Conservation (phyloP, 2,797 vertebrate species). For the Emydoidea blandingii region DNA sequence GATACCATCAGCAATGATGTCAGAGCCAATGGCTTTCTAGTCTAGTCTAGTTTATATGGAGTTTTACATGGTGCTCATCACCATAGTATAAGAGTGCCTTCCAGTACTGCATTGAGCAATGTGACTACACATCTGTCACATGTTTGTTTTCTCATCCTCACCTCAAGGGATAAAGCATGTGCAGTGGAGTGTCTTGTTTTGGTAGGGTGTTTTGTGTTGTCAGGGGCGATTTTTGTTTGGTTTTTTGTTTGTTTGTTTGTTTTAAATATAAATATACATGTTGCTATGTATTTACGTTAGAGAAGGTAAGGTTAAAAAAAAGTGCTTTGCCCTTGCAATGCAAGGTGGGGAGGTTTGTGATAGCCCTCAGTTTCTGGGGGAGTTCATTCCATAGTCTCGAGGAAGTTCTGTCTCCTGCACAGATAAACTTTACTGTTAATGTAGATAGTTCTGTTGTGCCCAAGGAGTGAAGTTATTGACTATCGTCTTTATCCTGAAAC, state of each 20-base stretch:
- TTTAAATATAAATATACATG: neutral
- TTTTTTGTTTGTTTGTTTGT: neutral
- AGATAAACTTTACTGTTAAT: neutral
- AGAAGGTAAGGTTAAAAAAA: neutral
- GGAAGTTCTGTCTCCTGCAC: neutral
- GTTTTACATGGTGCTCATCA: no score
- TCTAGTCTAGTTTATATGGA: neutral
- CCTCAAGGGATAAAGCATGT: no score
- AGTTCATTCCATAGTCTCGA: neutral
- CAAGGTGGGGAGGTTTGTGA: neutral
- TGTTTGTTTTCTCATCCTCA: no score
- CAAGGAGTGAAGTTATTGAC: neutral
- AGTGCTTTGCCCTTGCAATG: neutral
- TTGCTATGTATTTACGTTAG: neutral
- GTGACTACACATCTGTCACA: no score
- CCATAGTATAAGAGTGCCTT: no score
- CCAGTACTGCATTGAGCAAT: no score
- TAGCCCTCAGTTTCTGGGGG: neutral
- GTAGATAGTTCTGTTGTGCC: neutral
- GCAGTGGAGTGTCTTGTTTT: neutral
- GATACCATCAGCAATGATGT: accelerated
- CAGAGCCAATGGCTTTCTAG: neutral
- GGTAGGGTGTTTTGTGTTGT: neutral
- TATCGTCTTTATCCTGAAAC: neutral
- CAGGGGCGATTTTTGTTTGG: neutral